Evolutionary conservation across 2,113 vertebrate genomes (phyloP), one percentile per base, ranked within the genome.

Genomic region (Triplophysa tibetana): DNA sequence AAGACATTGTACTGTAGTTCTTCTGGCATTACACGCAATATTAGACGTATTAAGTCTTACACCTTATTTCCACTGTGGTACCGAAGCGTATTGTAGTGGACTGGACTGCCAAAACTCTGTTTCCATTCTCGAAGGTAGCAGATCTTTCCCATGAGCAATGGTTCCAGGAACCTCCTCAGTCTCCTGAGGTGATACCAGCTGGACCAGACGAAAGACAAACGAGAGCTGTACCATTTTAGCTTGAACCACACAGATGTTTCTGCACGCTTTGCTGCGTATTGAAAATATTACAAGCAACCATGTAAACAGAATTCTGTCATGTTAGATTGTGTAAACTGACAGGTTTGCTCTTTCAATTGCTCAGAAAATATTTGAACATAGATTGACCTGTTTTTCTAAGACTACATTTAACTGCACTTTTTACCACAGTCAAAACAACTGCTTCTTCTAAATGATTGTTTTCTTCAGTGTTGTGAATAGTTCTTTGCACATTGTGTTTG

Each of bases 111-210:
- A 58, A 58, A n/a, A 58, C n/a, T 19, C 19, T 21, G n/a, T 58
- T 58, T 58, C n/a, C 54, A 58, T 58, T 58, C 54, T 58, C 19
- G n/a, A 58, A 21, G 19, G 19, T 21, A 58, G 54, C 54, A 58
- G 54, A 58, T 58, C 54, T 58, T 58, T 58, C 54, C 54, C 54
- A 58, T 16, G 50, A 52, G 54, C 54, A 21, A 21, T 21, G 54
- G 54, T 21, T 21, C 54, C 54, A 58, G 54, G 54, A 58, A 58
- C 54, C 19, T 58, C 19, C n/a, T 58, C 54, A 21, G 54, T 58
- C 54, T 58, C 19, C 54, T 58, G 54, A 58, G 54, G 54, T 58
- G 54, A 58, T 58, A 58, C 54, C 54, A 58, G 54, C 54, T 58
- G 54, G 19, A 21, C 54, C 54, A 58, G 54, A 58, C 19, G 54